Evolutionary conservation across 1,140 invertebrate genomes (phyloP).

Genomic region (Ganaspis sp.): DNA sequence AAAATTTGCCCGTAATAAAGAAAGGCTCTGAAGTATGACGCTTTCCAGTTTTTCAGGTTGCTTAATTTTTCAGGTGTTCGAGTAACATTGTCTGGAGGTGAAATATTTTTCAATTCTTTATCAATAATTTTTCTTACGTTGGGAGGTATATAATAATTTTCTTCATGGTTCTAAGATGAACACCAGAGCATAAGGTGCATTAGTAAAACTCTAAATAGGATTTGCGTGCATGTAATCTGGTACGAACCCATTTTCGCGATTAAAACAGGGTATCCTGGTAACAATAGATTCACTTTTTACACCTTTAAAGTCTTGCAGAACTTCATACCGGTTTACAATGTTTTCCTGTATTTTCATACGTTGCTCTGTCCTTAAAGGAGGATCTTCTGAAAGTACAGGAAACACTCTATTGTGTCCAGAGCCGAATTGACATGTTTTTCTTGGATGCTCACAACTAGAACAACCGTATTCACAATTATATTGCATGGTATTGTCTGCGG

Average conservation of each 20-base stretch:
- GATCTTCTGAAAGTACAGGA: not conserved
- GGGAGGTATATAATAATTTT: not conserved
- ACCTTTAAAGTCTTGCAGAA: not conserved
- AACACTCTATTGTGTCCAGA: slow-evolving; percentile 13
- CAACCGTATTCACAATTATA: slow-evolving; percentile 22
- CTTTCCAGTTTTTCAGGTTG: not conserved
- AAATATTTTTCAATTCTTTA: not conserved
- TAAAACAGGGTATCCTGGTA: not conserved
- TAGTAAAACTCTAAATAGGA: slow-evolving; percentile 9
- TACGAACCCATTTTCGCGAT: slow-evolving; percentile 17
- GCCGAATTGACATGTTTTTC: not conserved
- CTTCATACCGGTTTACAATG: not conserved
- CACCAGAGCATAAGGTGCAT: not conserved
- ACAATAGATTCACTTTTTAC: slow-evolving; percentile 19
- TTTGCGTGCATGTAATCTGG: slow-evolving; percentile 34
- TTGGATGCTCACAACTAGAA: not conserved
- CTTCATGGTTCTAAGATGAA: not conserved
- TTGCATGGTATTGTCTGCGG: too few species aligned
- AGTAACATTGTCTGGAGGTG: not conserved
- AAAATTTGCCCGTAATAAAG: too few species aligned
- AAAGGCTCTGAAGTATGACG: slow-evolving; percentile 1
- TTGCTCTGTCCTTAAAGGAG: too few species aligned
- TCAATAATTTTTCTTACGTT: not conserved
- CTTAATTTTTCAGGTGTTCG: slow-evolving; percentile 4
- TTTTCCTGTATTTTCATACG: slow-evolving; percentile 3